Evolutionary conservation across 2,113 vertebrate species (phyloP), one percentile per base, ranked within the genome.

Genomic region (Neotoma lepida): DNA sequence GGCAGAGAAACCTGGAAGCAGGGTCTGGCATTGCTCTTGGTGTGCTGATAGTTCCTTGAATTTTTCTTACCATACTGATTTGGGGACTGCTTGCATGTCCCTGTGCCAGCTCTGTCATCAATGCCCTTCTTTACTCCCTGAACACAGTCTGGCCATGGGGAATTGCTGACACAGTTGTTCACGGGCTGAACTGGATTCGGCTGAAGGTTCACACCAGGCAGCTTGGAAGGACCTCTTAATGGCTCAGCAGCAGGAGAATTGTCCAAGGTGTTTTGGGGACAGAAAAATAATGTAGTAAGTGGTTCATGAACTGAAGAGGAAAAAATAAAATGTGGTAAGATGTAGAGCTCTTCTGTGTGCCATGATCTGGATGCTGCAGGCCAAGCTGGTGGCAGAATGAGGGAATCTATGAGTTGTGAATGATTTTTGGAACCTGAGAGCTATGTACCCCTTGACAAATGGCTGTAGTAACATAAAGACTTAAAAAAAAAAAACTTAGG

Each of bases 311-410:
- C 68, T 20, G 26, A 17, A 90, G 86, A n/a, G 49, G 24, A 44
- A 46, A 54, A 84, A 44, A 20, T 18, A 41, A 64, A 66, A 33
- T 2, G 20, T 0, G 28, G 44, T 0, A 4, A n/a, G 24, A 8
- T 1, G 0, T 1, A 30, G 56, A 44, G 22, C 8, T 17, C 18
- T n/a, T 0, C 9, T 6, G 3, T 30, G 2, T 26, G 24, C 14
- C 9, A 1, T 4, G 44, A 33, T 20, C 10, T 61, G 17, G 51
- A 46, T 15, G 41, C 44, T 35, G 15, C 9, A 51, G 44, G 28
- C 8, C 4, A 22, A 85, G 49, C 1, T 0, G 4, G 24, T 9
- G 2, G 17, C 26, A 12, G 61, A 49, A 33, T 33, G 28, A n/a
- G 7, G 20, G 14, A 4, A 33, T 85, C 54, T 80, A 12, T 26